A percentile compares a stretch with the other conserved stretches of the same genome.
Evolutionary conservation across 1,140 invertebrate genomes (phyloP).

Genomic region (Diprion similis): DNA sequence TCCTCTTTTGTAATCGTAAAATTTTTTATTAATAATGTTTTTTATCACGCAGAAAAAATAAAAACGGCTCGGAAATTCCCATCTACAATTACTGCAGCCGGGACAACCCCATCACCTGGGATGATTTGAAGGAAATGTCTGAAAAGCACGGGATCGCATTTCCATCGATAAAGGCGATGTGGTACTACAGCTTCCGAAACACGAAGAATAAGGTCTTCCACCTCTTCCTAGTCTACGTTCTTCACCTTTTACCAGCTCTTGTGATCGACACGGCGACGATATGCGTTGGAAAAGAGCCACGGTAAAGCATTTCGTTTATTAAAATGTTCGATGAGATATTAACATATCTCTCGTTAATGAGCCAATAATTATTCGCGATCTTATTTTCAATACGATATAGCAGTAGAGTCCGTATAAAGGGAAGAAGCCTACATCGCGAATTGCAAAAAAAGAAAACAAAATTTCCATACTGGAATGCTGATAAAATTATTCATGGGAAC

Average conservation of each 20-base stretch:
- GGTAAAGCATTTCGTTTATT: conserved; percentile 46
- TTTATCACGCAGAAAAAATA: conserved; percentile 33
- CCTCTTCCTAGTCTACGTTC: conserved; percentile 57
- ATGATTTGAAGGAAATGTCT: conserved; percentile 53
- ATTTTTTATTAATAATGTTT: neutral
- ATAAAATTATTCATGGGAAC: no score
- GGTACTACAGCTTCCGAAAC: conserved; percentile 66
- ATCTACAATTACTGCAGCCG: conserved; percentile 59
- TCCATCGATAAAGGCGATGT: conserved; percentile 58
- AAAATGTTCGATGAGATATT: neutral
- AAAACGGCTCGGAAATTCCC: conserved; percentile 46
- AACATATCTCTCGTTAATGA: conserved; percentile 6
- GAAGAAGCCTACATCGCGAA: no score
- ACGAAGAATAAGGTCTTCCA: conserved; percentile 61
- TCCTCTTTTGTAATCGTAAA: no score
- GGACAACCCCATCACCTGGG: conserved; percentile 58
- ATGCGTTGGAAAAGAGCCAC: conserved; percentile 66
- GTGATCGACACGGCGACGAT: conserved; percentile 68
- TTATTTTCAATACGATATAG: conserved; percentile 9
- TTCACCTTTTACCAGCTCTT: conserved; percentile 74
- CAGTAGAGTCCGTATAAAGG: no score
- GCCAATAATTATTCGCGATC: conserved; percentile 1
- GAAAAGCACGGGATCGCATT: conserved; percentile 51
- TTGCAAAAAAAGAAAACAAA: no score
- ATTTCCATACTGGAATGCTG: no score